Evolutionary conservation across 2,113 vertebrate genomes (phyloP), one percentile per base, ranked within the genome.

Genomic region (Chamaea fasciata): DNA sequence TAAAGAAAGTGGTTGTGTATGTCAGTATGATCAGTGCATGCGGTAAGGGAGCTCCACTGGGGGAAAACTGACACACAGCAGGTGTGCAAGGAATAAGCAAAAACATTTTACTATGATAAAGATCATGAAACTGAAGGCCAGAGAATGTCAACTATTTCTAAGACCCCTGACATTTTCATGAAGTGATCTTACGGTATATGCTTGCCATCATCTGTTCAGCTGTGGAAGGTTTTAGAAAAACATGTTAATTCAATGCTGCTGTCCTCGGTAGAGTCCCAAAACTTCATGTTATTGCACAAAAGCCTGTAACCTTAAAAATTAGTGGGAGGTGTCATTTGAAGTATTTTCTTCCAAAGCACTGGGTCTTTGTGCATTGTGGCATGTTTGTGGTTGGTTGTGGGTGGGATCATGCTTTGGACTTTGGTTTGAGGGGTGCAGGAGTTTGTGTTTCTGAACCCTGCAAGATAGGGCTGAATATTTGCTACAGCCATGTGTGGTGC

Each of bases 21-120:
- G 69, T 81, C 49, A 39, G 64, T 42, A 6, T 30, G 50, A 70
- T 53, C 78, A 50, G 57, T 28, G 41, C 5, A 2, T 26, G 69
- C 0, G 0, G 44, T 73, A 64, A 80, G 1, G 20, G 74, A 79
- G 46, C 84, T 76, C 87, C 63, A 8, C 1, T 76, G 84, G 71
- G 37, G 50, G 77, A 73, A 95, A 96, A 95, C 84, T 97, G 96
- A 95, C 93, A 94, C 89, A 90, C 78, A 97, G 94, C 96, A 97
- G 96, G 96, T 95, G 95, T 91, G 91, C 87, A 50, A 88, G 55
- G 64, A 96, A 87, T 83, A 94, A 91, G 87, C 59, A 95, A 87
- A 94, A 89, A 50, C 59, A 90, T 90, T 89, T 92, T 89, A 79
- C 88, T 85, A 24, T 83, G 94, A 94, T 96, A 95, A 96, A 85